Evolutionary conservation across 1,140 invertebrate genomes (phyloP), one percentile per base, ranked within the genome.

Genomic region (Musca vetustissima): DNA sequence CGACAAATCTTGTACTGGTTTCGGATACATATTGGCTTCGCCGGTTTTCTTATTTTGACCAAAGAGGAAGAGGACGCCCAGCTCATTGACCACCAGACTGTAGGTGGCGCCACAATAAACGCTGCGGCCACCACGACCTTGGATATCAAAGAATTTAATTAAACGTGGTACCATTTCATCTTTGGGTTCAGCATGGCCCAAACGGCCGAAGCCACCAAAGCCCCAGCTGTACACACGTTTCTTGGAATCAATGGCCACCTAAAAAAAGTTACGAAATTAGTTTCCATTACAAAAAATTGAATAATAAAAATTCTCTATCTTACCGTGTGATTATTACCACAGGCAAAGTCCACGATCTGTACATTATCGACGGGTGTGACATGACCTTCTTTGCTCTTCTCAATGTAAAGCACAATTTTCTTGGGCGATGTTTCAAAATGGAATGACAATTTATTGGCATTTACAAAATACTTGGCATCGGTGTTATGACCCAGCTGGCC

Each of bases 1-100:
- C 72, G 90, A 89, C 1, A 98, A 83, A 85, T 98, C 95, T 74
- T 94, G 93, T 2, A 98, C 91, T 6, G 94, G 93, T 82, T 98
- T 97, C 0, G 95, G 95, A 81, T 98, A 98, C 95, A 98, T 97
- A 73, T 95, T 95, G 1, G 95, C 95, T 79, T 97, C 95, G 0
- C 95, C 95, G 1, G 93, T 92, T 28, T 93, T 89, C 80, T 96
- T 97, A 0, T 92, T 94, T 81, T 95, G 93, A 0, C 95, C 95
- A 85, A 96, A 97, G 76, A 97, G 87, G 79, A 91, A 93, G 4
- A 95, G 83, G 14, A 84, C 84, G 64, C 93, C 94, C 71, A 89
- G 86, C 72, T 95, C 91, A 78, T 92, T 94, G 17, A 96, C 86
- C 32, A 90, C 92, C 64, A 97, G 86, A 73, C 90, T 94, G 81